Conservation (phyloP, 2,113 vertebrate genomes). For the Castor canadensis region DNA sequence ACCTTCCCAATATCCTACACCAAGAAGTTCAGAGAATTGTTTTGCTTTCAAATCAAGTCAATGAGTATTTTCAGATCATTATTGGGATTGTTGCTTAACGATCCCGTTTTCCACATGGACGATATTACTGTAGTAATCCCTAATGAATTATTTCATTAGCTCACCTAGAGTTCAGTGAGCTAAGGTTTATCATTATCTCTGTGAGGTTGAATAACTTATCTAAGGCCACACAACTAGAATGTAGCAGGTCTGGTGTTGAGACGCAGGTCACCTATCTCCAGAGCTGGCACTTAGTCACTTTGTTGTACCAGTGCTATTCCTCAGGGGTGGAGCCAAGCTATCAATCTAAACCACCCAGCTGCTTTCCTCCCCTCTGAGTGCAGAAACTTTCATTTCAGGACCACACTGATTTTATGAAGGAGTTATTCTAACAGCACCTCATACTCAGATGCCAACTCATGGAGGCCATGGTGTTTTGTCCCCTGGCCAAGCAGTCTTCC, state of each 20-base stretch:
- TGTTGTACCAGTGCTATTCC: not conserved
- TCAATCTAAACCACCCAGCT: not conserved
- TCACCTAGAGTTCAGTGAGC: not conserved
- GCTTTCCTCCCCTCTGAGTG: not conserved
- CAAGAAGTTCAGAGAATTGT: not conserved
- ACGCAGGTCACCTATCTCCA: not conserved
- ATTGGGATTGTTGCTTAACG: not conserved
- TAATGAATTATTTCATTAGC: not conserved
- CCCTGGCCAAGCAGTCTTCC: not conserved
- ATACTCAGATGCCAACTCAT: not conserved
- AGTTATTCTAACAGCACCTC: not conserved
- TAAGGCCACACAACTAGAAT: not conserved
- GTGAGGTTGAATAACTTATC: not conserved
- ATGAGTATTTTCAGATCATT: conserved; percentile 16
- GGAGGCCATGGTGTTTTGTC: not conserved
- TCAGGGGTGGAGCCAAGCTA: not conserved
- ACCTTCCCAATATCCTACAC: not conserved
- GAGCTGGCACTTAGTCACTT: not conserved
- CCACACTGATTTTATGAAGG: not conserved
- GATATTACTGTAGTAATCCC: too few species aligned
- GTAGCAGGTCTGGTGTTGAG: not conserved
- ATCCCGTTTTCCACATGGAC: too few species aligned
- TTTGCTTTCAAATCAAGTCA: conserved; percentile 33
- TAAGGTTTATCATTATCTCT: not conserved
- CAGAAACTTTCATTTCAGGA: not conserved